Conservation (phyloP, 2,888 invertebrate species). For the Tetranychus piercei region DNA sequence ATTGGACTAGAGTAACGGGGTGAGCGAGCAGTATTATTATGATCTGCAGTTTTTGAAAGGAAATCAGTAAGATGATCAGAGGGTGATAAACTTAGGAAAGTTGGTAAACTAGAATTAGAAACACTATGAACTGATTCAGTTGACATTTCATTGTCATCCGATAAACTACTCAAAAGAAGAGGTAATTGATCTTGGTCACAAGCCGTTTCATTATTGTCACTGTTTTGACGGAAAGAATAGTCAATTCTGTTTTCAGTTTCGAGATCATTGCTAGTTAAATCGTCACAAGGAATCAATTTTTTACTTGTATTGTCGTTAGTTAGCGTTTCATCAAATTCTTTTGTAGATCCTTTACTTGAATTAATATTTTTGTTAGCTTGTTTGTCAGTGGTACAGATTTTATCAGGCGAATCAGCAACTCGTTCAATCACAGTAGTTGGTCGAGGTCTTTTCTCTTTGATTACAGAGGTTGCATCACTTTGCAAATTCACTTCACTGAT, state of each 20-base stretch:
- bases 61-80: constrained; percentile 15
- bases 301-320: neutral
- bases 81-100: constrained; percentile 17
- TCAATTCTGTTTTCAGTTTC: constrained; percentile 2
- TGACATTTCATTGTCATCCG: constrained; percentile 13
- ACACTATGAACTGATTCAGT: constrained; percentile 17
- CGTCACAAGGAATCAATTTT: neutral
- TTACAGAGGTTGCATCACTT: neutral
- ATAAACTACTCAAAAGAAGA: constrained; percentile 13
- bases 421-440: neutral
- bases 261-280: neutral
- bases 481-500: neutral
- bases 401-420: neutral
- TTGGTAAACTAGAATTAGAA: constrained; percentile 14
- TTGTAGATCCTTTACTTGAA: neutral
- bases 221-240: neutral
- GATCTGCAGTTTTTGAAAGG: constrained; percentile 5
- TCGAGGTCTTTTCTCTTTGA: neutral
- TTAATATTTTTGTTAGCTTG: neutral
- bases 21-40: neutral
- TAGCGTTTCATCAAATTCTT: neutral
- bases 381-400: neutral
- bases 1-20: neutral
- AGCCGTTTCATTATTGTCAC: neutral
- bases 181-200: constrained; percentile 13